These are phyloP conservation scores for Drosophila paucipuncta DNA, from an alignment of 2,888 invertebrate genomes.

Conservation along the genomic window DNA sequence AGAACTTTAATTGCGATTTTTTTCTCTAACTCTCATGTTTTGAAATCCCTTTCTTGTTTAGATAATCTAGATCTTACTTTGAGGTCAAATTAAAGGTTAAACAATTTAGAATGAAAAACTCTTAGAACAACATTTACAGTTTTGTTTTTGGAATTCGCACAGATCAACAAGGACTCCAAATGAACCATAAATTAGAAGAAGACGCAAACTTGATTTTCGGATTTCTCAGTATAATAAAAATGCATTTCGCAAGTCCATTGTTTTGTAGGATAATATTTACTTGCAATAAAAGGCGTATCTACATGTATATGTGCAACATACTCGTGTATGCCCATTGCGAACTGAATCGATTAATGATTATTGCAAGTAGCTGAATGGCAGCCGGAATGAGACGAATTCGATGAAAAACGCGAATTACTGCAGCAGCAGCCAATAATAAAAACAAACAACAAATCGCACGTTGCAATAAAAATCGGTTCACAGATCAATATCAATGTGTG, in stretches of 20 bases:
- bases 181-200: too few relatives aligned
- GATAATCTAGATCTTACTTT: background rate
- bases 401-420: slow-evolving; percentile 65
- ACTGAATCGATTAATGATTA: slow-evolving; percentile 47
- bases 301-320: slow-evolving; percentile 1
- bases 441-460: slow-evolving; percentile 72
- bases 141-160: background rate
- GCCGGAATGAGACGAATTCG: slow-evolving; percentile 57
- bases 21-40: background rate
- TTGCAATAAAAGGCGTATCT: slow-evolving; percentile 27
- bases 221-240: background rate
- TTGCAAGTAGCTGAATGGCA: slow-evolving; percentile 39
- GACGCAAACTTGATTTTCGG: background rate
- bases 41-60: background rate
- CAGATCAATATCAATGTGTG: slow-evolving; percentile 46
- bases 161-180: background rate
- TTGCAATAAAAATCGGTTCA: slow-evolving; percentile 71
- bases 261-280: slow-evolving; percentile 42
- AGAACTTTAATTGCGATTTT: background rate
- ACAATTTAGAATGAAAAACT: background rate
- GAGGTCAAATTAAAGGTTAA: background rate
- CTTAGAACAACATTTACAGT: background rate
- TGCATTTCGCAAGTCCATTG: slow-evolving; percentile 9
- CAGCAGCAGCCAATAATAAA: slow-evolving; percentile 64
- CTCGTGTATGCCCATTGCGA: background rate